Evolutionary conservation across 2,113 vertebrate genomes (phyloP).

Genomic region (Sinocyclocheilus anophthalmus): DNA sequence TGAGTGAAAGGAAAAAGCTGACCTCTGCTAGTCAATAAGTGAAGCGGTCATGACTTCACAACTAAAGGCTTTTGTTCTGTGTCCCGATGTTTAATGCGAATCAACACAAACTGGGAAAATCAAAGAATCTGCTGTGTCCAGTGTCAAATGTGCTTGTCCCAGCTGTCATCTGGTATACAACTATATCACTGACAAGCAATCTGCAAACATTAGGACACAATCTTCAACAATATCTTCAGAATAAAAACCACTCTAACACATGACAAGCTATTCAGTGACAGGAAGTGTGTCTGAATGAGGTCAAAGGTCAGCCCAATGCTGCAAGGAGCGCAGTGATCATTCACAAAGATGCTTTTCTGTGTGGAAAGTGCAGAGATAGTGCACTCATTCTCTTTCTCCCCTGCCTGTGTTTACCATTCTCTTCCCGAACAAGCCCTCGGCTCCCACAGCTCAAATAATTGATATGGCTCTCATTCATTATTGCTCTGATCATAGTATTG

Average conservation of each 20-base stretch:
- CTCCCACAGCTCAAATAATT: slow-evolving; percentile 52
- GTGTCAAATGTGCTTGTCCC: background rate
- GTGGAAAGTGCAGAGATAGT: slow-evolving; percentile 10
- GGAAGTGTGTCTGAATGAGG: slow-evolving; percentile 59
- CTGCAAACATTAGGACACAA: slow-evolving; percentile 54
- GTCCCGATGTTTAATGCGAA: background rate
- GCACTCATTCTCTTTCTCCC: slow-evolving; percentile 37
- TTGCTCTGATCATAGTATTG: slow-evolving; percentile 41
- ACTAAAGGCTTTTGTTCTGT: slow-evolving; percentile 25
- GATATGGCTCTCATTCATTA: slow-evolving; percentile 50
- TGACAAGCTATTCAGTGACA: slow-evolving; percentile 53
- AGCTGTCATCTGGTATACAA: slow-evolving; percentile 45
- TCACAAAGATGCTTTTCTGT: slow-evolving; percentile 71
- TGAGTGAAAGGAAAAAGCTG: background rate
- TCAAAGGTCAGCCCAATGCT: slow-evolving; percentile 65
- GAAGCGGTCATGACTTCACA: background rate
- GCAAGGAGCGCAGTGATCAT: slow-evolving; percentile 17
- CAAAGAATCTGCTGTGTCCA: background rate
- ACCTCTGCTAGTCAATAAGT: slow-evolving; percentile 20
- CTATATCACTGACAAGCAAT: slow-evolving; percentile 43
- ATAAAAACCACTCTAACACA: slow-evolving; percentile 43
- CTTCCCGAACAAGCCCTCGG: slow-evolving; percentile 24
- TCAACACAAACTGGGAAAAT: slow-evolving; percentile 13
- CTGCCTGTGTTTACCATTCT: slow-evolving; percentile 19
- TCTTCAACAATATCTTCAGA: slow-evolving; percentile 50